Percentiles rank a stretch among this genome's conserved stretches.
Evolutionary conservation across 2,888 invertebrate genomes (phyloP).

Genomic region (Apodemia mormo): DNA sequence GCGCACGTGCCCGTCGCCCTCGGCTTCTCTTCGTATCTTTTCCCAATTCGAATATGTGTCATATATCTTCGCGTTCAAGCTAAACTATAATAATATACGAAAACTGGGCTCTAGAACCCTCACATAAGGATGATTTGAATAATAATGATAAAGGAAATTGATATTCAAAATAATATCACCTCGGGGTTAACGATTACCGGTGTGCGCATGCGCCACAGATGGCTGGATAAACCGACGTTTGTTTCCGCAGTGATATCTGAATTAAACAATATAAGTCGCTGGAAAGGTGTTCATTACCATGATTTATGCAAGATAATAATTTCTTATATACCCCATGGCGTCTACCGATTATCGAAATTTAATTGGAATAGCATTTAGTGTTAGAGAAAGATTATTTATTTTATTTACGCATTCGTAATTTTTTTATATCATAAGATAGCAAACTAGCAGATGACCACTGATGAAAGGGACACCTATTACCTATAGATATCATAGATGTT

Average conservation of each 20-base stretch:
- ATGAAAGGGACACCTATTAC: too few species aligned
- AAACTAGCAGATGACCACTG: too few species aligned
- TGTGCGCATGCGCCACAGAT: constrained; percentile 79
- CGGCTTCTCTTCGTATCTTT: constrained; percentile 66
- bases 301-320: constrained; percentile 79
- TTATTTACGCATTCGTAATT: background rate
- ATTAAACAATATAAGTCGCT: constrained; percentile 79
- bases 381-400: constrained; percentile 1
- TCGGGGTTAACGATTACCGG: constrained; percentile 81
- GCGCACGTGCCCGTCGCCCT: constrained; percentile 76
- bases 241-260: constrained; percentile 82
- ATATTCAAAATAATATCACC: constrained; percentile 82
- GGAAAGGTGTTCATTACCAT: constrained; percentile 81
- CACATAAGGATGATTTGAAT: constrained; percentile 69
- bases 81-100: constrained; percentile 50
- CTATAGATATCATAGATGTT: too few species aligned
- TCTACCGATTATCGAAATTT: constrained; percentile 32
- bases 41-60: constrained; percentile 78
- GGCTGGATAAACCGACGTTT: constrained; percentile 80
- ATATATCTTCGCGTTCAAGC: constrained; percentile 71
- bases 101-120: constrained; percentile 71
- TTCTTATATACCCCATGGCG: constrained; percentile 43
- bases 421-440: too few species aligned
- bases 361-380: constrained; percentile 19
- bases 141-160: constrained; percentile 75